Percentiles rank a stretch among this genome's conserved stretches.
These are phyloP conservation scores for Neomonachus schauinslandi DNA, from an alignment of 2,113 vertebrate species.

Conservation along the genomic window DNA sequence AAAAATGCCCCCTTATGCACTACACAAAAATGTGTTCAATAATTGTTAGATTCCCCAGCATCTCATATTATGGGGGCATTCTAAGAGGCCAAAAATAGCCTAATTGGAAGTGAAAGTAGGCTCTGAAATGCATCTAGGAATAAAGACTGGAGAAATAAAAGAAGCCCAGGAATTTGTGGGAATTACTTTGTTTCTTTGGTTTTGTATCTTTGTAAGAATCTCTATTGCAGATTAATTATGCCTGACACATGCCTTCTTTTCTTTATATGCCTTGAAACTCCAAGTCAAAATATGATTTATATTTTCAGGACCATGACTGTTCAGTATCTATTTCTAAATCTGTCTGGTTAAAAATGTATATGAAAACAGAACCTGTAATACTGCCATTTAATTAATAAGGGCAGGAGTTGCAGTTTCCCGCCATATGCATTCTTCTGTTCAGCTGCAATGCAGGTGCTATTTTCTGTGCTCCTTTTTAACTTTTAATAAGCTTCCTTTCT, in stretches of 20 bases:
- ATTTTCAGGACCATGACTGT: constrained; percentile 44
- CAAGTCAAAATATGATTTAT: constrained; percentile 65
- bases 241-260: not conserved
- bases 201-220: constrained; percentile 44
- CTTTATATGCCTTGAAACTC: constrained; percentile 59
- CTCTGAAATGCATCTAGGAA: constrained; percentile 51
- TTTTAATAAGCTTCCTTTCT: constrained; percentile 76
- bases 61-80: not conserved
- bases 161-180: not conserved
- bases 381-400: constrained; percentile 72
- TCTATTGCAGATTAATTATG: constrained; percentile 53
- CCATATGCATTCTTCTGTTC: constrained; percentile 74
- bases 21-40: not conserved
- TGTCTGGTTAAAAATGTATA: constrained; percentile 67
- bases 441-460: constrained; percentile 61
- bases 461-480: constrained; percentile 71
- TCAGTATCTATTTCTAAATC: constrained; percentile 69
- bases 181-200: not conserved
- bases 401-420: constrained; percentile 57
- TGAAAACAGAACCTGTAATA: constrained; percentile 56
- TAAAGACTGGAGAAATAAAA: constrained; percentile 38
- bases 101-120: constrained; percentile 9
- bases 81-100: constrained; percentile 52
- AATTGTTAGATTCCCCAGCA: not conserved
- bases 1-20: not conserved